These are phyloP conservation scores for Tortricodes alternella DNA, from an alignment of 2,888 invertebrate genomes.

Conservation along the genomic window DNA sequence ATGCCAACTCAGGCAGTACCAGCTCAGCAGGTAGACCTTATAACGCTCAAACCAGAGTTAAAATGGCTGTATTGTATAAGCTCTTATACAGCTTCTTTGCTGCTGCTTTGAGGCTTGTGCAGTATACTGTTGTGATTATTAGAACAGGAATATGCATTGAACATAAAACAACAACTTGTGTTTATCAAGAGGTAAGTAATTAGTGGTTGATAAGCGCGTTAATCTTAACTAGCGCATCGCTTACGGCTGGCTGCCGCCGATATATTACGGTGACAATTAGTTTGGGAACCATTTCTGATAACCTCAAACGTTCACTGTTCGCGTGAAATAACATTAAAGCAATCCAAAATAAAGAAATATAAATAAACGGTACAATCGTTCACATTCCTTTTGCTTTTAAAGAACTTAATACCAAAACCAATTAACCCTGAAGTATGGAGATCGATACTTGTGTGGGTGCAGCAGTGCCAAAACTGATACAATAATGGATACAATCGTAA, in stretches of 20 bases:
- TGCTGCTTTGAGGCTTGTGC: too few species aligned
- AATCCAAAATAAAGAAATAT: not conserved
- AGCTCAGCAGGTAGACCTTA: too few species aligned
- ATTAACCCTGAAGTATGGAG: constrained; percentile 19
- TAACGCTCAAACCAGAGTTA: too few species aligned
- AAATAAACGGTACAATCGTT: not conserved
- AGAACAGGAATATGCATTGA: not conserved
- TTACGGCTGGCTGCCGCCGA: constrained; percentile 44
- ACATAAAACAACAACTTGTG: constrained; percentile 30
- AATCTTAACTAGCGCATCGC: constrained; percentile 60
- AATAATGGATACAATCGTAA: too few species aligned
- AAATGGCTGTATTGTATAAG: too few species aligned
- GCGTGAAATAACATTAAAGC: constrained; percentile 7
- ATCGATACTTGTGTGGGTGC: constrained; percentile 11
- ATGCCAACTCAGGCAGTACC: too few species aligned
- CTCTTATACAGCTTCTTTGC: too few species aligned
- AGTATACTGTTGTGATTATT: not conserved
- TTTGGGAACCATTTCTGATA: constrained; percentile 21
- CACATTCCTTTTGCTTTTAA: constrained; percentile 4
- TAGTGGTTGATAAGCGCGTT: constrained; percentile 55
- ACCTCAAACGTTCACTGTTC: constrained; percentile 22
- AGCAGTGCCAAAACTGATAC: constrained; percentile 16
- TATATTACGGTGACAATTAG: constrained; percentile 28
- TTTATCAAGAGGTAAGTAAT: constrained; percentile 45
- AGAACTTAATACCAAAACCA: constrained; percentile 2